Evolutionary conservation across 2,797 vertebrate genomes (phyloP), one percentile per base, ranked within the genome.

Genomic region (Pampus argenteus): DNA sequence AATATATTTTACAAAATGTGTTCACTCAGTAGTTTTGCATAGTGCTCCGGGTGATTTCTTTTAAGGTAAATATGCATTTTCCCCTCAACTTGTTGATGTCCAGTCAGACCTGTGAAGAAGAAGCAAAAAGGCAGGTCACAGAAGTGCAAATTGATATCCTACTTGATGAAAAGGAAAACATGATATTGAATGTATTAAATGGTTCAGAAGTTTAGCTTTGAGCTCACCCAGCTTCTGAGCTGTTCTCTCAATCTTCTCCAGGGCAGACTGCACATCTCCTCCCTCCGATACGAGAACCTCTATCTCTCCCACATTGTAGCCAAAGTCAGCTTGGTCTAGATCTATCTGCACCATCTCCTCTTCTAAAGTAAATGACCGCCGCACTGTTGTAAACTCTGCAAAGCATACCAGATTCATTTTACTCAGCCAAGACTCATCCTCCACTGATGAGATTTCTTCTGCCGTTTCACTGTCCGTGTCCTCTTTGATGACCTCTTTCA

Each of bases 301-400:
- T 50, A 95, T 93, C 82, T 95, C 95, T 51, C 95, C 95, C 29
- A 95, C 93, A 25, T 87, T 80, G 83, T 93, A 94, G 48, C 93
- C 94, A 65, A 95, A 95, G 84, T 95, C 94, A 22, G 93, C 93
- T 65, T 92, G 81, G 80, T 95, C 95, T 15, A 95, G 86, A 79
- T 95, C 95, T 54, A 95, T 77, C 64, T 83, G 90, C 66, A 94
- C 89, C 4, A 84, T 90, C 0, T 88, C 89, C 26, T 88, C 91
- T 66, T 89, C 72, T 38, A 95, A 73, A 63, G 34, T 74, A 75
- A 93, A 95, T 0, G 94, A 94, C 71, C 76, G 62, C 18, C 94
- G 85, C 40, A 76, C 63, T 2, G 95, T 95, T 66, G 91, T 93
- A 67, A 86, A 95, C 76, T 91, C 90, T 1, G 95, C 94, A 79